Percentiles rank a stretch among this genome's conserved stretches.
phyloP scores from a whole-genome alignment of 2,113 vertebrate species.

The Apeltes quadracus region DNA sequence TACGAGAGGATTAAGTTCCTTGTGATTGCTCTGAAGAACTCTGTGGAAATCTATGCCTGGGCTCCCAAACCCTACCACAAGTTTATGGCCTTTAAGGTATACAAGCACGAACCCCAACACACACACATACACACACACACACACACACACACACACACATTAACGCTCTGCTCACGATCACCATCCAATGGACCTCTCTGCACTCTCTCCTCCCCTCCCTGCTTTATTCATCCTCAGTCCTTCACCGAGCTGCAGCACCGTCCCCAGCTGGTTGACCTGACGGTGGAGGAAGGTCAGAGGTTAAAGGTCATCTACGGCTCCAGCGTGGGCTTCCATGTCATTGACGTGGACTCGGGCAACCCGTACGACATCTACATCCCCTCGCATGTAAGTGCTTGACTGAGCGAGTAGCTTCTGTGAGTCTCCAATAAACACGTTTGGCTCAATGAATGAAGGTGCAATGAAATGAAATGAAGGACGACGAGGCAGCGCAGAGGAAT shows the following conservation, averaged over 20 bases:
- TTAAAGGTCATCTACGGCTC: constrained; percentile 99
- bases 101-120: not conserved
- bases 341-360: constrained; percentile 98
- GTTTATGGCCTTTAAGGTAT: constrained; percentile 99
- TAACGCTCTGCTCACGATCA: not conserved
- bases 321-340: constrained; percentile 95
- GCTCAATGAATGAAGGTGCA: not conserved
- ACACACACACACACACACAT: not conserved
- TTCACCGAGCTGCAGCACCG: constrained; percentile 97
- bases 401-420: not conserved
- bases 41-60: constrained; percentile 98
- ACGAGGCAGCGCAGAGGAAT: not conserved
- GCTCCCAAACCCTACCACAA: constrained; percentile 99
- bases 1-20: constrained; percentile 98
- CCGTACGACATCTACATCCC: constrained; percentile 98
- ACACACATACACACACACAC: not conserved
- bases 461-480: not conserved
- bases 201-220: not conserved
- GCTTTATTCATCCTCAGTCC: constrained; percentile 78
- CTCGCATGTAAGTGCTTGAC: constrained; percentile 88
- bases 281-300: constrained; percentile 97
- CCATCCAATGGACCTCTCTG: not conserved
- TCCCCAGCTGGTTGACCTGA: constrained; percentile 94
- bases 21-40: constrained; percentile 97
- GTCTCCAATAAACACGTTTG: not conserved